phyloP scores from a whole-genome alignment of 2,797 vertebrate genomes.

The Furcifer pardalis region DNA sequence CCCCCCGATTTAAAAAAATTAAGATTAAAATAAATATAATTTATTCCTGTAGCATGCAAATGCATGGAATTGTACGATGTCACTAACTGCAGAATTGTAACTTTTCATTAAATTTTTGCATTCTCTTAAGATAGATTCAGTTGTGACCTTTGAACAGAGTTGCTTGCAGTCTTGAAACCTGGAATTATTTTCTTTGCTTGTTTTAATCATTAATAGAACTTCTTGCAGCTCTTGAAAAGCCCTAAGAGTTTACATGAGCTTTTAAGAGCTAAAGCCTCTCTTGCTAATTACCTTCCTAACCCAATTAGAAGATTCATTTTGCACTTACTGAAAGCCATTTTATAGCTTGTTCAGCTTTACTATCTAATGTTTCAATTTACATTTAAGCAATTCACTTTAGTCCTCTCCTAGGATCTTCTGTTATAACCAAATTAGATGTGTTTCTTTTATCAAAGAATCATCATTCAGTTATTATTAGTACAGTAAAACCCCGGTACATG shows the following conservation, averaged over 20 bases:
- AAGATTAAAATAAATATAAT: background rate
- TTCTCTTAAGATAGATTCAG: conserved; percentile 12
- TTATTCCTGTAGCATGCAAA: background rate
- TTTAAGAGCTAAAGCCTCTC: conserved; percentile 46
- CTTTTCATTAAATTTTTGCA: conserved; percentile 20
- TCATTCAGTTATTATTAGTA: background rate
- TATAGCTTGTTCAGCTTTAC: conserved; percentile 38
- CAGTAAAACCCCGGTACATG: too few relatives aligned
- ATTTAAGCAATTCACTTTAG: conserved; percentile 15
- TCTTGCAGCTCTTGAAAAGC: conserved; percentile 44
- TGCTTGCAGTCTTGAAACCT: conserved; percentile 30
- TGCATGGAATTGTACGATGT: conserved; percentile 1
- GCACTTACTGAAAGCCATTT: conserved; percentile 33
- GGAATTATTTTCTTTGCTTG: conserved; percentile 34
- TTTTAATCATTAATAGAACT: conserved; percentile 42
- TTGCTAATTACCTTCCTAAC: conserved; percentile 36
- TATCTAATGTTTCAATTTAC: conserved; percentile 35
- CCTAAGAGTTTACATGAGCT: conserved; percentile 43
- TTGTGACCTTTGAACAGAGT: conserved; percentile 28
- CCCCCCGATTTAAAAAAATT: too few relatives aligned
- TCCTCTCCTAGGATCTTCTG: background rate
- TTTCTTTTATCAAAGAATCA: background rate
- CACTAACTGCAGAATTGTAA: conserved; percentile 15
- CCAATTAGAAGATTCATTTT: conserved; percentile 43
- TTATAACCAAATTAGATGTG: background rate